Evolutionary conservation across 2,888 invertebrate genomes (phyloP), one percentile per base, ranked within the genome.

Genomic region (Cyclophora albipunctata): DNA sequence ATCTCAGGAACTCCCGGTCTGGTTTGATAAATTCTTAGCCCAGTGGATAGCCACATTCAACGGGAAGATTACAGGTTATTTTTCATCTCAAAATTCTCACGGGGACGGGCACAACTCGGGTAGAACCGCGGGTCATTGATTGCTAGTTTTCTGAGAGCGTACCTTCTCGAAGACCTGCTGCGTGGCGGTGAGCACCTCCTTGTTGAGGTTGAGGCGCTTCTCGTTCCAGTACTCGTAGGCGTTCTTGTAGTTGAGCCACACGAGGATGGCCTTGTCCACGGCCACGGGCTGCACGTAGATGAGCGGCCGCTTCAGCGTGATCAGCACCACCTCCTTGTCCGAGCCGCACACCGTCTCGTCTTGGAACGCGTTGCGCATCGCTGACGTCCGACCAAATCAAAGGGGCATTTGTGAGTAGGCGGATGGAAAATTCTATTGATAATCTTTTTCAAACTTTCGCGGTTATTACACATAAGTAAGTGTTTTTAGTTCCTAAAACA

Each of bases 161-260:
- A 84, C 86, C 80, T 84, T 84, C 57, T 85, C 86, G 45, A 89
- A 82, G 3, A 92, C 91, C 71, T 93, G 93, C 65, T 93, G 93
- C 0, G 94, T 93, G 5, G 94, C 93, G 2, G 92, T 91, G 0
- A 94, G 84, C 42, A 96, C 95, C 75, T 98, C 98, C 67, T 95
- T 96, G 73, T 96, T 98, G 43, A 98, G 88, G 66, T 94, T 96
- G 3, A 96, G 93, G 3, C 98, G 89, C 81, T 99, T 98, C 78
- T 98, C 98, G 63, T 96, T 97, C 99, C 99, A 99, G 82, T 98
- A 99, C 77, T 99, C 98, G 75, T 99, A 99, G 0, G 99, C 98
- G 81, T 98, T 99, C 86, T 98, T 98, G 77, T 99, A 99, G 88
- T 99, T 99, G 58, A 99, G 90, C 99, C 99, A 99, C 45, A 99